phyloP scores from a whole-genome alignment of 2,113 vertebrate genomes.

The Herpailurus yagouaroundi region DNA sequence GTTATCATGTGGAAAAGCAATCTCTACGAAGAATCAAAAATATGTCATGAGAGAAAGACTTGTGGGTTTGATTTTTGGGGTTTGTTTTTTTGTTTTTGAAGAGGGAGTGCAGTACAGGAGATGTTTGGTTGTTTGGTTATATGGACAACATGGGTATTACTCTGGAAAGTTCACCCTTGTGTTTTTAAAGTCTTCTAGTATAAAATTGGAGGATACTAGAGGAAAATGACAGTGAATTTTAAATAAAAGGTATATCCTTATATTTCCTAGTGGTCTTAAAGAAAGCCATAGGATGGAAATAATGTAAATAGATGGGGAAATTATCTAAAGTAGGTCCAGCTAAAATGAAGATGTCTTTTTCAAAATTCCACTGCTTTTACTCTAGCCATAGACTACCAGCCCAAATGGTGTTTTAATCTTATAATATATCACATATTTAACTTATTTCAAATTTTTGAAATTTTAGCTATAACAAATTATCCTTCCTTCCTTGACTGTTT shows the following conservation, averaged over 20 bases:
- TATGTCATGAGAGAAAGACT: neutral
- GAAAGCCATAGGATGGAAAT: neutral
- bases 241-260: neutral
- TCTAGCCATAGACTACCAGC: neutral
- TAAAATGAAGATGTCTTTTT: neutral
- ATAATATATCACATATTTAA: neutral
- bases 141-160: neutral
- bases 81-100: too few species aligned
- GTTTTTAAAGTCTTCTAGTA: neutral
- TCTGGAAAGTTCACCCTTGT: neutral
- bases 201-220: neutral
- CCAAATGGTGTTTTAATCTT: neutral
- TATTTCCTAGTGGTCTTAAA: neutral
- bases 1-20: neutral
- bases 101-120: fast-evolving
- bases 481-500: neutral
- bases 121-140: neutral
- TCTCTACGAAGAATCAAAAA: neutral
- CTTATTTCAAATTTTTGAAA: constrained; percentile 15
- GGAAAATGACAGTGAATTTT: neutral
- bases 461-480: neutral
- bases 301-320: neutral
- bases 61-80: neutral
- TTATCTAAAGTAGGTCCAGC: neutral
- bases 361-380: constrained; percentile 14